A percentile compares a stretch with the other conserved stretches of the same genome.
Evolutionary conservation across 2,797 vertebrate genomes (phyloP).

Genomic region (Cuniculus paca): DNA sequence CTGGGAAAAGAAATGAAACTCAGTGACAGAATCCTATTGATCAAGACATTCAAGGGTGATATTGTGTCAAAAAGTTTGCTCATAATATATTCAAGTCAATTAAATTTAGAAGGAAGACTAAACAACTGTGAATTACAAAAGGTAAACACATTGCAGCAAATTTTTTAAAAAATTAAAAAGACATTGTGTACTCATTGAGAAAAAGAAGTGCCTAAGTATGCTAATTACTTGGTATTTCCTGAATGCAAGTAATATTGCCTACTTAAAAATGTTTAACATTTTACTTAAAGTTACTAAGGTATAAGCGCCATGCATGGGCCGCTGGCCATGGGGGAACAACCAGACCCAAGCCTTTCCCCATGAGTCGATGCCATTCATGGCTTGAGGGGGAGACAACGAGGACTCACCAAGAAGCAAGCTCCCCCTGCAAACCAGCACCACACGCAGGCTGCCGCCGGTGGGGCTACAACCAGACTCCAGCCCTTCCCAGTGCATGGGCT

Average conservation of each 20-base stretch:
- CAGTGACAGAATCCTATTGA: not conserved
- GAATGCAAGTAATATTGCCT: not conserved
- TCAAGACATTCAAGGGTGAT: not conserved
- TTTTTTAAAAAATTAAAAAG: not conserved
- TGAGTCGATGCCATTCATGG: too few relatives aligned
- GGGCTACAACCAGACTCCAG: too few relatives aligned
- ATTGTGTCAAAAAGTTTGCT: not conserved
- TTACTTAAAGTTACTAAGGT: not conserved
- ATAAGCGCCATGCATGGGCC: too few relatives aligned
- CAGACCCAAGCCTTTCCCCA: too few relatives aligned
- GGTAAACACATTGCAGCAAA: not conserved
- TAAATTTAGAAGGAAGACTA: conserved; percentile 3
- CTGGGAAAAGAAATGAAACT: not conserved
- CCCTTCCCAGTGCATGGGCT: too few relatives aligned
- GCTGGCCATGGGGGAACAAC: too few relatives aligned
- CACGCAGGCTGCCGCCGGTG: too few relatives aligned
- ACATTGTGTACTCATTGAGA: not conserved
- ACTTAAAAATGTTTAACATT: not conserved
- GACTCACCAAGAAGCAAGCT: too few relatives aligned
- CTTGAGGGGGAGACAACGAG: too few relatives aligned
- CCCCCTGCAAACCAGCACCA: too few relatives aligned
- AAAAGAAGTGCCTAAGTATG: not conserved
- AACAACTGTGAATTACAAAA: not conserved
- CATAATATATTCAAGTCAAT: not conserved
- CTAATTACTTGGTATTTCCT: not conserved